A percentile compares a stretch with the other conserved stretches of the same genome.
phyloP scores from a whole-genome alignment of 2,797 vertebrate species.

The Chiloscyllium punctatum region DNA sequence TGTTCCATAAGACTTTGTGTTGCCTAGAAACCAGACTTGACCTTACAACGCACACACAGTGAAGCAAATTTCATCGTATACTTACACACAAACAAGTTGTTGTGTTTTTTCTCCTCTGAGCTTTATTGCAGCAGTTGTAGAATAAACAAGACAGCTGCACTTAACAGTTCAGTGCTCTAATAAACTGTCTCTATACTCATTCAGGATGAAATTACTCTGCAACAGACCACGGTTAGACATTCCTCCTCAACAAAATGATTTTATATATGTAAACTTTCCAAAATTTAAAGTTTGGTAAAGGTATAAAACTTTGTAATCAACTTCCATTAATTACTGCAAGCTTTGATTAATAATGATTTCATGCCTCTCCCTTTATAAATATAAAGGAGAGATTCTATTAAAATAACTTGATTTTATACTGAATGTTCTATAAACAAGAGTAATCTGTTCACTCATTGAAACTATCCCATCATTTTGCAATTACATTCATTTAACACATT shows the following conservation, averaged over 20 bases:
- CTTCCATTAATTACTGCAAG: not conserved
- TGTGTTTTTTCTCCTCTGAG: not conserved
- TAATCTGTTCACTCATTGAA: not conserved
- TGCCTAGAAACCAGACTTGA: not conserved
- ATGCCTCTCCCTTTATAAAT: not conserved
- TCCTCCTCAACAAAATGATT: not conserved
- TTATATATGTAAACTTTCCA: not conserved
- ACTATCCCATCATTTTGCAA: not conserved
- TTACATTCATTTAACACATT: not conserved
- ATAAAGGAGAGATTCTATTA: not conserved
- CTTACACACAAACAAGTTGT: not conserved
- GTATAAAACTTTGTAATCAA: not conserved
- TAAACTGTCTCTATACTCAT: not conserved
- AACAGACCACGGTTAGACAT: not conserved
- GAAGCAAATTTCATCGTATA: not conserved
- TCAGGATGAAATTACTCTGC: not conserved
- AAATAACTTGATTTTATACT: not conserved
- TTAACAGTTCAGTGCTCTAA: not conserved
- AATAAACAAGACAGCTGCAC: not conserved
- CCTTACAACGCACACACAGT: not conserved
- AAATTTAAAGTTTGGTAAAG: not conserved
- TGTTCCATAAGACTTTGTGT: not conserved
- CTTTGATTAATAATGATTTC: not conserved
- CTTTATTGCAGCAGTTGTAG: not conserved
- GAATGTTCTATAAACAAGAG: not conserved